phyloP scores from a whole-genome alignment of 2,888 invertebrate species.

The Coleophora deauratella region DNA sequence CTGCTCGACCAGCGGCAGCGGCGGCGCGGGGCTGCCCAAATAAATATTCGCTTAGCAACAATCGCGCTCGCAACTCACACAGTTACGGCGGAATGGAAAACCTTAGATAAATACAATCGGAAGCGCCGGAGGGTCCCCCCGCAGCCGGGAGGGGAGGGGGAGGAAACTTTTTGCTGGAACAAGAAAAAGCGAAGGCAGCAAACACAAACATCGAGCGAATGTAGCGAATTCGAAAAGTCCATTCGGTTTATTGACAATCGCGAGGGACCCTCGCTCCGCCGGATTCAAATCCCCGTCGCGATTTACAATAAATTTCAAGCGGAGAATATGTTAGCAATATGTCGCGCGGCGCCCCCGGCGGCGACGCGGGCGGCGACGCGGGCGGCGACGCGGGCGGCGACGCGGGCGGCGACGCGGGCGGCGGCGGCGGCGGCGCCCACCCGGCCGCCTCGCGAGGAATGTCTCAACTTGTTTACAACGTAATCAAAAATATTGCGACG shows the following conservation, averaged over 20 bases:
- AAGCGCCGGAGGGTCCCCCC: conserved; percentile 36
- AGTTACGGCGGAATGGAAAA: conserved; percentile 69
- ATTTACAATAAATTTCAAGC: conserved; percentile 70
- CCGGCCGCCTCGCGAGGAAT: conserved; percentile 48
- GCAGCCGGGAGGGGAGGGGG: conserved; percentile 17
- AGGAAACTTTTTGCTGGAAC: conserved; percentile 39
- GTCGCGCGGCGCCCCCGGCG: conserved; percentile 31
- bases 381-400: conserved; percentile 2
- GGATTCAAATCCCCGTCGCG: conserved; percentile 61
- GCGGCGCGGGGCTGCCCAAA: conserved; percentile 32
- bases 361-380: conserved; percentile 2
- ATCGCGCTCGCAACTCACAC: conserved; percentile 66
- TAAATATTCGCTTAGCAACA: conserved; percentile 72
- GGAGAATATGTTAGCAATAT: conserved; percentile 70
- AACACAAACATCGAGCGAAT: conserved; percentile 63
- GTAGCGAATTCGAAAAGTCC: conserved; percentile 68
- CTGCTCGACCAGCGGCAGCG: conserved; percentile 6
- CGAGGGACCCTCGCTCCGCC: conserved; percentile 27
- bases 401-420: conserved; percentile 45
- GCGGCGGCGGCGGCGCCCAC: conserved; percentile 36
- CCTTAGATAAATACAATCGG: conserved; percentile 70
- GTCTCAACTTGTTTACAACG: conserved; percentile 58
- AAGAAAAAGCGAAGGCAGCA: conserved; percentile 58
- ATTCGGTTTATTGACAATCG: conserved; percentile 66
- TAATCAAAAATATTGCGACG: conserved; percentile 38